Base-by-base conservation (phyloP, 1,140 invertebrate genomes). In the Drosophila sp. region DNA sequence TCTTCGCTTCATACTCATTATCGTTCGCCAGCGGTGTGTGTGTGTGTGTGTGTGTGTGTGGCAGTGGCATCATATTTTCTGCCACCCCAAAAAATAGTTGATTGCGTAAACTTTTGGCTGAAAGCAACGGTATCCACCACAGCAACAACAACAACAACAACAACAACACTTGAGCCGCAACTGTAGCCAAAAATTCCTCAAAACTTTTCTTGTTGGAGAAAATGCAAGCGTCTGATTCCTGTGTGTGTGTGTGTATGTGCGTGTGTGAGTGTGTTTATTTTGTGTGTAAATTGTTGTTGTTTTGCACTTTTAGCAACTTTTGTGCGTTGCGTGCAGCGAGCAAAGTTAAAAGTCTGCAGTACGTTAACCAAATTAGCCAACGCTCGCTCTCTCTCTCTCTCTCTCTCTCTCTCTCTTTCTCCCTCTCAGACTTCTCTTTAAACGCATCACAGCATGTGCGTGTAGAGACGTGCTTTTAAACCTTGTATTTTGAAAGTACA, bases 41-140 rank as follows among this genome's bases (percentile, higher is more conserved):
- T 40, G 62, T 54, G 29, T 61, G 56, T 41, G 40, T 67, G 46
- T 54, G 56, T 54, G 18, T 59, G 54, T 36, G 45, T 27, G 32
- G 27, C 32, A 41, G 56, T 72, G 54, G 70, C 63, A 59, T 40
- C 45, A 72, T 67, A 72, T 67, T 72, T 72, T 38, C 56, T 59
- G 53, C 43, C 38, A n/a, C 32, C 50, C 11, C 18, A 62, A 74
- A 74, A 74, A 74, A 74, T 69, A 74, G 72, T 70, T 74, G 72
- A 74, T 74, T 74, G 72, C 72, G 72, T 74, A 74, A 74, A 74
- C 72, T 74, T 74, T 70, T 34, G 50, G 50, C 57, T 29, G 56
- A 63, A 11, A 27, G 25, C 13, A 58, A 11, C 29, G 46, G 16
- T 16, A 50, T 38, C 16, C 40, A 27, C 53, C 25, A 45, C n/a